A percentile compares a stretch with the other conserved stretches of the same genome.
These are phyloP conservation scores for Sturmia bella DNA, from an alignment of 2,888 invertebrate species.

Conservation along the genomic window DNA sequence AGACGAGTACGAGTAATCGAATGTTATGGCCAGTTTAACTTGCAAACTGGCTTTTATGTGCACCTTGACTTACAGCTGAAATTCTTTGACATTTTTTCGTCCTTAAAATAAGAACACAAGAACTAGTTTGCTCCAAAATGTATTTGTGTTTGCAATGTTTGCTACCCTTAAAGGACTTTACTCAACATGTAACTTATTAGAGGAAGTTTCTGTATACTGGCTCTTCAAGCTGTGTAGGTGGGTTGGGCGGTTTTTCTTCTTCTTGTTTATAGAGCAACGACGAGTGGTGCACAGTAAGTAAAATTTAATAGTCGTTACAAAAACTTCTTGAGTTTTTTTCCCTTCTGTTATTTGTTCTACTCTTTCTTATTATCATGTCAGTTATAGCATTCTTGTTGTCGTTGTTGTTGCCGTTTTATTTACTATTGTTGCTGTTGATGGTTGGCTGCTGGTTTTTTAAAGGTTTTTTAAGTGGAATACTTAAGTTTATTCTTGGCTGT, in stretches of 20 bases:
- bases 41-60: constrained; percentile 15
- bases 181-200: constrained; percentile 25
- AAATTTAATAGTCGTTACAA: constrained; percentile 38
- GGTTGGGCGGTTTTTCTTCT: constrained; percentile 3
- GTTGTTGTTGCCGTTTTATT: constrained; percentile 23
- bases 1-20: neutral
- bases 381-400: constrained; percentile 28
- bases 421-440: constrained; percentile 30
- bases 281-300: constrained; percentile 31
- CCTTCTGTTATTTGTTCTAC: constrained; percentile 15
- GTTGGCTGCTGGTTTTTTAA: constrained; percentile 59
- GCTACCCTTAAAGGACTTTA: constrained; percentile 40
- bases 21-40: constrained; percentile 35
- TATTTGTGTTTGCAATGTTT: neutral
- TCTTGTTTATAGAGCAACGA: constrained; percentile 19
- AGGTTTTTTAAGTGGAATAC: constrained; percentile 60
- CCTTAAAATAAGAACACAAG: neutral
- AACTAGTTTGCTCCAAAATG: neutral
- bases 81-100: neutral
- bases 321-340: constrained; percentile 44
- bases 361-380: constrained; percentile 28
- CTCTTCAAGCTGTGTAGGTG: neutral
- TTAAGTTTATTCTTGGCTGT: constrained; percentile 52
- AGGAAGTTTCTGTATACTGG: neutral
- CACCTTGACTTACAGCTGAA: constrained; percentile 56